Conservation (phyloP, 2,888 invertebrate species). For the Homarus gammarus region DNA sequence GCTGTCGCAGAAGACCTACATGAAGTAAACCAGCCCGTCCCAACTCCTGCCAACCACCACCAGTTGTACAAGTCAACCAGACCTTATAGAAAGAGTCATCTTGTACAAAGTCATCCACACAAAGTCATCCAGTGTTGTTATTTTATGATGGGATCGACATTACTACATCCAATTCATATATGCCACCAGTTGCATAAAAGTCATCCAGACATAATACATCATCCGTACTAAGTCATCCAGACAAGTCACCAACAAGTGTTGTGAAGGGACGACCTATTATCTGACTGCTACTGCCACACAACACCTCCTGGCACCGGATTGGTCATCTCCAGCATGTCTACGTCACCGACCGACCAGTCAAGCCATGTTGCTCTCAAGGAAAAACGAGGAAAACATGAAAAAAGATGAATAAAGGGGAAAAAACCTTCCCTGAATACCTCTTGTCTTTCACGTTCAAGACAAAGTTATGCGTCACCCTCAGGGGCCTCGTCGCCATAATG, state of each 20-base stretch:
- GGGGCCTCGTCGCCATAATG: not conserved
- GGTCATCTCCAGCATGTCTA: not conserved
- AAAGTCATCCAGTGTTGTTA: too few relatives aligned
- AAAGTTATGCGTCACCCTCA: not conserved
- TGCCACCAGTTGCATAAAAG: too few relatives aligned
- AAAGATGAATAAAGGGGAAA: not conserved
- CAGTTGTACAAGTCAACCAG: not conserved
- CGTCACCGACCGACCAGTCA: not conserved
- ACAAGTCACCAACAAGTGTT: too few relatives aligned
- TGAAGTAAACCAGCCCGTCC: slow-evolving; percentile 46
- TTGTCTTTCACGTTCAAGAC: slow-evolving; percentile 1
- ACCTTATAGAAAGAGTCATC: too few relatives aligned
- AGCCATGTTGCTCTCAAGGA: slow-evolving; percentile 29
- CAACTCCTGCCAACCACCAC: not conserved
- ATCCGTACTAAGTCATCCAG: not conserved
- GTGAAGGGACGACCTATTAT: not conserved
- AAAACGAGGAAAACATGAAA: not conserved
- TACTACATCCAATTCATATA: too few relatives aligned
- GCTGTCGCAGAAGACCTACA: slow-evolving; percentile 72
- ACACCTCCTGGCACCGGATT: not conserved
- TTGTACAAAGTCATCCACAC: too few relatives aligned
- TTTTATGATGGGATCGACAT: too few relatives aligned
- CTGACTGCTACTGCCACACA: not conserved
- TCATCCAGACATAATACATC: too few relatives aligned
- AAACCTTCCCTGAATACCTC: not conserved